Evolutionary conservation across 2,888 invertebrate genomes (phyloP).

Genomic region (Phyllotreta striolata): DNA sequence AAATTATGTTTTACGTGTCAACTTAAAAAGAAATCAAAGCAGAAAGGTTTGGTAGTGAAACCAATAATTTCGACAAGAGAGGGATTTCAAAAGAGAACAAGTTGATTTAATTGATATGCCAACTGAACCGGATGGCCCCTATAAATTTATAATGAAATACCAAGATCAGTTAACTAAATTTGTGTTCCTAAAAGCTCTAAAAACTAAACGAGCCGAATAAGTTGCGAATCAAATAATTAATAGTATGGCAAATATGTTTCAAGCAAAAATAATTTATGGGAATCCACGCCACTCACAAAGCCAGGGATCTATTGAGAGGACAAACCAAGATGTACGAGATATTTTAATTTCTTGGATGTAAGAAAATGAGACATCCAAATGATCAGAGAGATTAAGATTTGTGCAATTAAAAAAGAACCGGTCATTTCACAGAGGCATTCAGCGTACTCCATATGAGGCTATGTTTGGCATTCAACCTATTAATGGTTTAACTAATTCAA

Average conservation of each 20-base stretch:
- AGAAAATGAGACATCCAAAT: conserved; percentile 28
- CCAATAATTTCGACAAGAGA: too few species aligned
- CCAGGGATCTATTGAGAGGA: conserved; percentile 18
- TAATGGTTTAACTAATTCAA: conserved; percentile 14
- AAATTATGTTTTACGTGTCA: too few species aligned
- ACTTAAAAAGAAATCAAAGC: too few species aligned
- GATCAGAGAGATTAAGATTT: conserved; percentile 25
- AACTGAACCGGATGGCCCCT: conserved; percentile 3
- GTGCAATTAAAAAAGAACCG: conserved; percentile 26
- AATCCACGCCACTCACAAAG: conserved; percentile 26
- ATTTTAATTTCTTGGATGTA: conserved; percentile 35
- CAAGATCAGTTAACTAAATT: conserved; percentile 57
- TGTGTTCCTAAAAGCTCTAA: conserved; percentile 50
- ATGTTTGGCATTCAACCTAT: conserved; percentile 24
- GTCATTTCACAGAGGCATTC: conserved; percentile 24
- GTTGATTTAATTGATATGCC: neutral
- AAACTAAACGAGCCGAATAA: conserved; percentile 52
- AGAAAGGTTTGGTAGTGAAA: too few species aligned
- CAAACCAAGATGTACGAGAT: conserved; percentile 37
- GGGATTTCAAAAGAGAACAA: neutral
- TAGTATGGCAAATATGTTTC: conserved; percentile 35
- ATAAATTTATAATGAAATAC: conserved; percentile 54
- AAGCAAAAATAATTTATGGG: conserved; percentile 37
- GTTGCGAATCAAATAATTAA: conserved; percentile 46
- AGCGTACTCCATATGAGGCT: conserved; percentile 26